These are phyloP conservation scores for Megaceryle alcyon DNA, from an alignment of 2,797 vertebrate species.

Conservation along the genomic window DNA sequence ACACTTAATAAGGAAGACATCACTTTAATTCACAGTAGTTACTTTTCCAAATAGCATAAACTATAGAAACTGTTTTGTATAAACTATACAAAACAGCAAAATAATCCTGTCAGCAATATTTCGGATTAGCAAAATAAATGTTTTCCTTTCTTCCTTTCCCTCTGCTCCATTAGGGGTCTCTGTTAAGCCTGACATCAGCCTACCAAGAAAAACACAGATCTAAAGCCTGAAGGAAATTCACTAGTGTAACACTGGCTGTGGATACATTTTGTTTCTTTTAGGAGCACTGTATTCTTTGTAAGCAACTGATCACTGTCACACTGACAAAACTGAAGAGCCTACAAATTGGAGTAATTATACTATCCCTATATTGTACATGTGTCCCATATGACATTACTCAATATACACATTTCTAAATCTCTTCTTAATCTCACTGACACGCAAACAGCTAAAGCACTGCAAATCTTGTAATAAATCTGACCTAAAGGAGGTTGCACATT, in stretches of 20 bases:
- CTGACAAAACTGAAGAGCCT: background rate
- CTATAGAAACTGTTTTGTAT: background rate
- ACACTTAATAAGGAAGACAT: background rate
- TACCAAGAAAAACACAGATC: background rate
- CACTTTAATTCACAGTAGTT: background rate
- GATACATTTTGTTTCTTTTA: background rate
- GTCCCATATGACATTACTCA: background rate
- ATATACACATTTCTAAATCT: background rate
- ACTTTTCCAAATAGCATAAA: background rate
- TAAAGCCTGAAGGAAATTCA: background rate
- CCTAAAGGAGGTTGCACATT: background rate
- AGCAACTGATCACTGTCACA: background rate
- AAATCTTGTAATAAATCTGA: background rate
- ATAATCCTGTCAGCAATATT: background rate
- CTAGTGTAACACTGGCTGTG: background rate
- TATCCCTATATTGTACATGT: fast-evolving
- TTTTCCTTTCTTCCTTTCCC: background rate
- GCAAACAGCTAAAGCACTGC: background rate
- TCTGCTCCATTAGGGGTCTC: background rate
- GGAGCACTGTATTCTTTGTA: background rate
- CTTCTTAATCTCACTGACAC: background rate
- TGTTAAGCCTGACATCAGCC: background rate
- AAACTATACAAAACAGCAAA: background rate
- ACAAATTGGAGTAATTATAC: background rate
- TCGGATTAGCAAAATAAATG: background rate